Evolutionary conservation across 2,888 invertebrate species (phyloP).

Genomic region (Apotomis betuletana): DNA sequence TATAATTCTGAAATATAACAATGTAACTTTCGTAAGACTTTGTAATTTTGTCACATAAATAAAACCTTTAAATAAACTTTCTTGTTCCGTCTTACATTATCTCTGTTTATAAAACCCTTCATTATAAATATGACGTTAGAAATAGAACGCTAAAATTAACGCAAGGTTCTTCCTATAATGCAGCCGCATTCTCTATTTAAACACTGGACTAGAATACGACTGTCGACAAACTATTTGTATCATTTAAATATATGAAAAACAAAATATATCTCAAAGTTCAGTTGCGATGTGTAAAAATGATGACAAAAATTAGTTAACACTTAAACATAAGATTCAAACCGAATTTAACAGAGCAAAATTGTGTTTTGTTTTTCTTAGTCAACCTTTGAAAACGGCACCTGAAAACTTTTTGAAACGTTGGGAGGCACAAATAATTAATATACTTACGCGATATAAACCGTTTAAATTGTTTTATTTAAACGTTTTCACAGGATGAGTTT

Average conservation of each 20-base stretch:
- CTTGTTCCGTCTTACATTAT: neutral
- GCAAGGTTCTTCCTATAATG: conserved; percentile 16
- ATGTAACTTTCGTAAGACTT: neutral
- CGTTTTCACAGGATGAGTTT: neutral
- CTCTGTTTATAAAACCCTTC: neutral
- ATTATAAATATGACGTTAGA: neutral
- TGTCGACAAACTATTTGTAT: neutral
- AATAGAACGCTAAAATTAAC: conserved; percentile 15
- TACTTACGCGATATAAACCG: too few relatives aligned
- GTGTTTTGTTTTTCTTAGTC: too few relatives aligned
- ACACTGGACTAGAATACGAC: too few relatives aligned
- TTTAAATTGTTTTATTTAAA: neutral
- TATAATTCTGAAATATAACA: neutral
- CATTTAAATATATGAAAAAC: neutral
- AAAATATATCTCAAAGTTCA: too few relatives aligned
- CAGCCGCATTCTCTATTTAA: conserved; percentile 11
- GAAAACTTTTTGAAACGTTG: too few relatives aligned
- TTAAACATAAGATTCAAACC: too few relatives aligned
- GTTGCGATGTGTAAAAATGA: too few relatives aligned
- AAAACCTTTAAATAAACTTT: neutral
- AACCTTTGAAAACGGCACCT: too few relatives aligned
- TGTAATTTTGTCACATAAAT: neutral
- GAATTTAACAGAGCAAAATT: too few relatives aligned
- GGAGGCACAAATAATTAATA: too few relatives aligned
- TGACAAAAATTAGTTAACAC: too few relatives aligned